Evolutionary conservation across 2,888 invertebrate species (phyloP).

Genomic region (Drosophila prostipennis): DNA sequence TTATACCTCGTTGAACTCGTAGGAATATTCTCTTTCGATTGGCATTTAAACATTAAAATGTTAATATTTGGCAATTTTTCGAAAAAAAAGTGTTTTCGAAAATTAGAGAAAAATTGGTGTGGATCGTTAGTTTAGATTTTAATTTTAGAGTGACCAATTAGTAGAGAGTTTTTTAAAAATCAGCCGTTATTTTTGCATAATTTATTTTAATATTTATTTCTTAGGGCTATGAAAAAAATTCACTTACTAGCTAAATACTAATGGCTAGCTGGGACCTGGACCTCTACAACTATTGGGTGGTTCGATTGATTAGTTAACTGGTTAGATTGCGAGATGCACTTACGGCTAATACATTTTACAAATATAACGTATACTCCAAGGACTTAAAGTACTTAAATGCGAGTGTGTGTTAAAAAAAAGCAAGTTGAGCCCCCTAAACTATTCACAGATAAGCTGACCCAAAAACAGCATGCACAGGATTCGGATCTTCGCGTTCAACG

Average conservation of each 20-base stretch:
- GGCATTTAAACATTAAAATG: no score
- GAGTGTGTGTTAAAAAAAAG: constrained; percentile 18
- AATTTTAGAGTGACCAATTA: no score
- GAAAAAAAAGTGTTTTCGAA: no score
- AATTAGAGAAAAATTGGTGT: no score
- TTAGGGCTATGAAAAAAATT: constrained; percentile 31
- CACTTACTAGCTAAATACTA: constrained; percentile 7
- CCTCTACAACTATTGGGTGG: constrained; percentile 16
- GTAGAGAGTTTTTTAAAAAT: no score
- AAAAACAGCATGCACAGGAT: neutral
- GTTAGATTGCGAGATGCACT: constrained; percentile 56
- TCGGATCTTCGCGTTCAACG: constrained; percentile 76
- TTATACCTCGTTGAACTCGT: no score
- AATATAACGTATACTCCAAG: constrained; percentile 49
- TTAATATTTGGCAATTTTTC: no score
- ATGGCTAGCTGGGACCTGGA: constrained; percentile 9
- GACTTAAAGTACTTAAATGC: constrained; percentile 59
- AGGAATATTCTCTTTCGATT: no score
- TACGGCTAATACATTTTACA: constrained; percentile 49
- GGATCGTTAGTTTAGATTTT: no score
- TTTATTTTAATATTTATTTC: constrained; percentile 18
- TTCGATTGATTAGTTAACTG: constrained; percentile 54
- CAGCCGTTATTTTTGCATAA: neutral
- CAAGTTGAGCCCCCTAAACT: constrained; percentile 21
- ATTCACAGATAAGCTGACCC: constrained; percentile 69